Conservation (phyloP, 1,140 invertebrate species). For the honey bee (Apis mellifera) region DNA sequence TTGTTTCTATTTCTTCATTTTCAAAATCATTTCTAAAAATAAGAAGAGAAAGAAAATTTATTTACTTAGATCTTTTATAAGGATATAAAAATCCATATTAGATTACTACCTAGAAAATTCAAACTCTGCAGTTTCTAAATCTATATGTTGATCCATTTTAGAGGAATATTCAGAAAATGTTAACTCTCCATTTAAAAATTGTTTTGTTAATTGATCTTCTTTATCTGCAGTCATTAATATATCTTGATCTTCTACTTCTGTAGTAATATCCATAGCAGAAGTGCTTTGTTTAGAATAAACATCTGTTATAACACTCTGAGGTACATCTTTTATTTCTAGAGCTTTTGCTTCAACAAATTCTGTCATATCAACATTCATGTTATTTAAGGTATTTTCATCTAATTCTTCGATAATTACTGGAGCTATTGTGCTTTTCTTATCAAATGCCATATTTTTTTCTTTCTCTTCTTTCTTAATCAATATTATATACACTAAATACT, state of each 20-base stretch:
- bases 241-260: constrained; percentile 52
- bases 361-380: constrained; percentile 70
- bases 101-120: constrained; percentile 67
- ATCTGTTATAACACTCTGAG: constrained; percentile 39
- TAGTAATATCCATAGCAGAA: constrained; percentile 19
- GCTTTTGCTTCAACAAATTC: constrained; percentile 78
- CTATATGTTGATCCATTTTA: constrained; percentile 71
- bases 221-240: constrained; percentile 68
- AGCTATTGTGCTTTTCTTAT: constrained; percentile 36
- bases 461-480: neutral
- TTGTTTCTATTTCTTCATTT: constrained; percentile 34
- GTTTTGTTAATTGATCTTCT: constrained; percentile 83
- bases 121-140: constrained; percentile 64
- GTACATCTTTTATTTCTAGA: constrained; percentile 70
- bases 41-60: neutral
- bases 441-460: constrained; percentile 24
- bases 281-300: constrained; percentile 10
- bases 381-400: constrained; percentile 67
- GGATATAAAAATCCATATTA: constrained; percentile 5
- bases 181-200: constrained; percentile 86
- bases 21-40: constrained; percentile 55
- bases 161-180: constrained; percentile 86
- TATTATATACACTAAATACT: neutral
- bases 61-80: constrained; percentile 13
- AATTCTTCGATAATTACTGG: constrained; percentile 79